phyloP scores from a whole-genome alignment of 2,113 vertebrate species.

The Pyrgilauda ruficollis region DNA sequence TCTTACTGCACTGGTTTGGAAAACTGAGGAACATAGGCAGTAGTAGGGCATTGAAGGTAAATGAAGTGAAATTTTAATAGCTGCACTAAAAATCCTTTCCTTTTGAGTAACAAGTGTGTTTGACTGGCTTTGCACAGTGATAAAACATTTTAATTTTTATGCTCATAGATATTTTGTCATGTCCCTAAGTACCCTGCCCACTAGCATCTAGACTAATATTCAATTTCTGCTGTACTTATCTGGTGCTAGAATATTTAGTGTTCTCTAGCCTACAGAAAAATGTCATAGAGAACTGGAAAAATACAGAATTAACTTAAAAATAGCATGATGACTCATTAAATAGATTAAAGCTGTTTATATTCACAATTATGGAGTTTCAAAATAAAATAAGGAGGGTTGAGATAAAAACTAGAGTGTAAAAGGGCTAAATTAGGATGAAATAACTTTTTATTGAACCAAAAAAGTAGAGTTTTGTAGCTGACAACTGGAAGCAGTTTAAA shows the following conservation, averaged over 20 bases:
- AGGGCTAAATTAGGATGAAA: not conserved
- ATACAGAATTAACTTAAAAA: not conserved
- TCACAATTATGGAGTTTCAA: not conserved
- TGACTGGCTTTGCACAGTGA: not conserved
- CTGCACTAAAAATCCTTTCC: not conserved
- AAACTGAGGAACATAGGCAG: not conserved
- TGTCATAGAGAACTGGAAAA: not conserved
- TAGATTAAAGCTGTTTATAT: not conserved
- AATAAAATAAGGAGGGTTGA: not conserved
- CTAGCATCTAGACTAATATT: not conserved
- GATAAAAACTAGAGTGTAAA: not conserved
- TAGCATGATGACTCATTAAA: not conserved
- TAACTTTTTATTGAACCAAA: not conserved
- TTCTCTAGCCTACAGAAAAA: slow-evolving; percentile 13
- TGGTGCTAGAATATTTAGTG: not conserved
- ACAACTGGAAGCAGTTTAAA: not conserved
- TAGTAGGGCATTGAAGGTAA: not conserved
- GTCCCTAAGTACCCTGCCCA: not conserved
- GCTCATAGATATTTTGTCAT: not conserved
- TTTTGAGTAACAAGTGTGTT: not conserved
- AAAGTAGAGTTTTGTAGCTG: not conserved
- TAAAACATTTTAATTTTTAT: not conserved
- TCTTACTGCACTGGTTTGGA: not conserved
- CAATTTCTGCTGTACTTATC: not conserved
- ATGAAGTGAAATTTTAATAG: not conserved